phyloP scores from a whole-genome alignment of 2,888 invertebrate genomes.

The Ornithoptera priamus region DNA sequence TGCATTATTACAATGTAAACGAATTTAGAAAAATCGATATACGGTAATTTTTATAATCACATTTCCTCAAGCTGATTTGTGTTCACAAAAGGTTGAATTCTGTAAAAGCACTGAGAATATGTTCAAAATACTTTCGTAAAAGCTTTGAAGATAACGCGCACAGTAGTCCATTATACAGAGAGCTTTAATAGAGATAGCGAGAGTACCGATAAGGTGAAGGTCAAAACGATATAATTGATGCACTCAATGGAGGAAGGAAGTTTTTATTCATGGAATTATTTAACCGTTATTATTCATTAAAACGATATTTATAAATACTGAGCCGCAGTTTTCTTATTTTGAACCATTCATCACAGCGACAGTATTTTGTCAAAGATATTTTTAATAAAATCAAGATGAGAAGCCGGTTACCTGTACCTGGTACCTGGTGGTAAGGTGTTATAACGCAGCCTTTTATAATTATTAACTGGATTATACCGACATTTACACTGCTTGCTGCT shows the following conservation, averaged over 20 bases:
- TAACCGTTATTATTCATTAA: slow-evolving; percentile 7
- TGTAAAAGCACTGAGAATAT: slow-evolving; percentile 8
- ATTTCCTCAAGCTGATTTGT: not conserved
- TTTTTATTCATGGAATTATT: slow-evolving; percentile 10
- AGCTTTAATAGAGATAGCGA: slow-evolving; percentile 61
- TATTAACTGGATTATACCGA: too few species aligned
- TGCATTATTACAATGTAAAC: slow-evolving; percentile 35
- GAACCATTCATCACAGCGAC: not conserved
- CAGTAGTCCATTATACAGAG: slow-evolving; percentile 72
- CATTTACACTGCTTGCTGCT: too few species aligned
- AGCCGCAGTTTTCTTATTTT: not conserved
- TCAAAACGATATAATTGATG: slow-evolving; percentile 18
- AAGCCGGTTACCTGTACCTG: too few species aligned
- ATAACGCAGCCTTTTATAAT: too few species aligned
- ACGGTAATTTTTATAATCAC: not conserved
- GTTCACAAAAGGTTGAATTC: not conserved
- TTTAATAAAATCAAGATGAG: too few species aligned
- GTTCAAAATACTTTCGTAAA: slow-evolving; percentile 33
- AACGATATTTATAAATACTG: not conserved
- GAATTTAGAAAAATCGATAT: not conserved
- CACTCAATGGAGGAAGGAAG: not conserved
- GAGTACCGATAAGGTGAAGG: slow-evolving; percentile 33
- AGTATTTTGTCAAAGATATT: not conserved
- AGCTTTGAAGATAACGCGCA: slow-evolving; percentile 55
- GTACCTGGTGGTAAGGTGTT: too few species aligned